Conservation (phyloP, 2,797 vertebrate species). For the Ceyx erithaca region DNA sequence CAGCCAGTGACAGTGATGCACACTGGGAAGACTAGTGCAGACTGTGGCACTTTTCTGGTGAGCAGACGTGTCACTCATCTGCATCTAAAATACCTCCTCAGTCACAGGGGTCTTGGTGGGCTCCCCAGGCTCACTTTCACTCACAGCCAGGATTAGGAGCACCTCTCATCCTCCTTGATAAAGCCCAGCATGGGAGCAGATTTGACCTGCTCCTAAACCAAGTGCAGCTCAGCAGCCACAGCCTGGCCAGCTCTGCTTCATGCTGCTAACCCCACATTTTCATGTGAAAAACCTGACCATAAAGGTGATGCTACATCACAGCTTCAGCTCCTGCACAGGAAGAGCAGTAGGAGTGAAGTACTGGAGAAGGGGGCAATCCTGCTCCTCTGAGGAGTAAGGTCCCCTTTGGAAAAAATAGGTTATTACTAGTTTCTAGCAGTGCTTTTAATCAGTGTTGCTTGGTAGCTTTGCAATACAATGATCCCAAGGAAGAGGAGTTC, state of each 20-base stretch:
- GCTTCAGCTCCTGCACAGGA: neutral
- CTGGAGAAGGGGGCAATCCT: neutral
- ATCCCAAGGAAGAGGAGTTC: neutral
- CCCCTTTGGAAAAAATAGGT: neutral
- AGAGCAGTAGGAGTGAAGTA: neutral
- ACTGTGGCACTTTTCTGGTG: neutral
- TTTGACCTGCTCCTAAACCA: neutral
- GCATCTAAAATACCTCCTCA: neutral
- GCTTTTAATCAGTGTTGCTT: neutral
- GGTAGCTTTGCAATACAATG: neutral
- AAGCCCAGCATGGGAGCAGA: conserved; percentile 1
- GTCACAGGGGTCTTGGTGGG: neutral
- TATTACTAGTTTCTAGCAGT: neutral
- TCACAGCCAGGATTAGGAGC: neutral
- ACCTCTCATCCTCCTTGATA: conserved; percentile 25
- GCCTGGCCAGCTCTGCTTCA: neutral
- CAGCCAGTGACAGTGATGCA: neutral
- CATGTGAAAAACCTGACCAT: neutral
- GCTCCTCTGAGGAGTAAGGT: neutral
- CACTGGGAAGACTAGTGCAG: neutral
- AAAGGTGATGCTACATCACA: neutral
- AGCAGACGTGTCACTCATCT: neutral
- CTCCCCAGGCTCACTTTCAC: conserved; percentile 17
- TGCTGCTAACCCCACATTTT: neutral
- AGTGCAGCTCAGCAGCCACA: neutral